Base-by-base conservation (phyloP, 1,140 invertebrate genomes). In the Tetraneura akinire region DNA sequence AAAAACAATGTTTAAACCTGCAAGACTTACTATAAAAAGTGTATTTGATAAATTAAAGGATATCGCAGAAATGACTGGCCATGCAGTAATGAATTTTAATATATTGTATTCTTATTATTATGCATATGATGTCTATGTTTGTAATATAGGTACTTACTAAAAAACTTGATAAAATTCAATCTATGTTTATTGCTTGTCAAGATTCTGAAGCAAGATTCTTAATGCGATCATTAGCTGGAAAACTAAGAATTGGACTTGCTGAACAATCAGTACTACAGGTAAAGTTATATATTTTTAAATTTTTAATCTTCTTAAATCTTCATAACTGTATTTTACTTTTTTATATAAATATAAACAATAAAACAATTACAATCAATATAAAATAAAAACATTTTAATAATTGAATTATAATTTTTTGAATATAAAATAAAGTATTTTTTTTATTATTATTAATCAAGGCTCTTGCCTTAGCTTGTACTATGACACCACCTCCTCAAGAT, bases 161-260 rank as follows among this genome's bases (percentile, higher is more conserved):
- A 84, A 99, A 99, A 86, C 90, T 97, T 16, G 92, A 96, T 82
- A 96, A 93, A 85, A 97, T 99, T 82, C 93, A 97, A 84, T 88
- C 90, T 0, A 88, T 99, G 84, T 94, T 99, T 85, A 94, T 98
- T 0, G 95, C 96, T 0, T 99, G 97, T 86, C 89, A 93, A 76
- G 89, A 92, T 81, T 93, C 91, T 0, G 98, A 99, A 87, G 94
- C 97, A 0, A 90, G 95, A 68, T 99, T 93, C 86, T 87, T 99
- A 0, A 95, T 98, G 62, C 89, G 98, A 83, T 96, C 94, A 0
- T 86, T 99, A 1, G 91, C 93, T 81, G 98, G 98, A 14, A 99
- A 99, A 87, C 87, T 99, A 64, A 89, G 98, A 53, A 97, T 99
- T 83, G 97, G 97, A 5, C 87, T 99, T 71, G 98, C 97, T 1